Base-by-base conservation (phyloP, 1,140 invertebrate species). In the Conus betulinus region DNA sequence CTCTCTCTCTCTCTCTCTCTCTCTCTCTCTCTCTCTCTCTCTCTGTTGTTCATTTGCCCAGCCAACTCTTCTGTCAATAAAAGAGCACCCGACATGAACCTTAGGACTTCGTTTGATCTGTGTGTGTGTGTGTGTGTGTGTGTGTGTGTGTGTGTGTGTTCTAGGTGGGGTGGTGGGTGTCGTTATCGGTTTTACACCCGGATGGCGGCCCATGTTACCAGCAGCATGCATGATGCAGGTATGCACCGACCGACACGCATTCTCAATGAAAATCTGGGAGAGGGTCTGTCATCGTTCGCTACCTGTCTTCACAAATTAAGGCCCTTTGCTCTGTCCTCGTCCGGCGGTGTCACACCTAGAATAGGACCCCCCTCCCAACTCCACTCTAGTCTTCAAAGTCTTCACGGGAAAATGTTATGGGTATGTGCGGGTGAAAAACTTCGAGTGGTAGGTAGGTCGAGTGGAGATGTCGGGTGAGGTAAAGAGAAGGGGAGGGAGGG, bases 11-110 rank as follows among this genome's bases (percentile, higher is more conserved):
- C 67, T 71, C 78, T 81, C 39, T 81, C n/a, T 39, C 78, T 39
- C n/a, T 81, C 78, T 81, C 78, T 52, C 78, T 52, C 78, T 15
- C 78, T 52, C 78, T 52, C 78, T 52, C 78, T 23, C 20, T 71
- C 67, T 71, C 67, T 71, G 3, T 71, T 7, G 6, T n/a, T 23
- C 20, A 11, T 71, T n/a, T 71, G 11, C 20, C 67, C 67, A 23
- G 13, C 20, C 67, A 7, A 11, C 20, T 20, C 67, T 20, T 20
- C 67, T 71, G 17, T 71, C 67, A 39, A 39, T 39, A 39, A 39
- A 39, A 39, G 39, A 39, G 39, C 39, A 39, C 39, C 39, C 39
- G 39, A 3, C 39, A 39, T 39, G 39, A 39, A 39, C 39, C 39
- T 39, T 1, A 39, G 39, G 39, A 39, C 39, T 39, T 39, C 39